These are phyloP conservation scores for Chrysomela aeneicollis DNA, from an alignment of 2,888 invertebrate species.

Conservation along the genomic window DNA sequence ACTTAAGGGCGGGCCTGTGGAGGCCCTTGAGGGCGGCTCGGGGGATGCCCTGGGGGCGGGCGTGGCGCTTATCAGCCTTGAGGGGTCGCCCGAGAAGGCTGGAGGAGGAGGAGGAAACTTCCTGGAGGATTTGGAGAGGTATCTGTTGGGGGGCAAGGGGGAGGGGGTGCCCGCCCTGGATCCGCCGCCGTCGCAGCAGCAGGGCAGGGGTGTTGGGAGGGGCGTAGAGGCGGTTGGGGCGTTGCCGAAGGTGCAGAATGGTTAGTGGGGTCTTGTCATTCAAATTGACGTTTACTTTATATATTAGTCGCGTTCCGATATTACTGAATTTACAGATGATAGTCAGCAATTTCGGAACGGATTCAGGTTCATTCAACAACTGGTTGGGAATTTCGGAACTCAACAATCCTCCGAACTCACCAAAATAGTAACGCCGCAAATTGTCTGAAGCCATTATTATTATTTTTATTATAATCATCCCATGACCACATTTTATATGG, in stretches of 20 bases:
- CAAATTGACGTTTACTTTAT: too few species aligned
- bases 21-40: conserved; percentile 26
- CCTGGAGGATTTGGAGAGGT: conserved; percentile 72
- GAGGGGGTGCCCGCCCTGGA: conserved; percentile 60
- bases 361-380: too few species aligned
- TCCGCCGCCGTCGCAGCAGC: conserved; percentile 63
- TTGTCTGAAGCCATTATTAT: too few species aligned
- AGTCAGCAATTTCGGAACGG: too few species aligned
- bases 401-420: too few species aligned
- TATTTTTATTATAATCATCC: too few species aligned
- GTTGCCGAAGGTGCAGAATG: conserved; percentile 59
- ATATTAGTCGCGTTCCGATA: too few species aligned
- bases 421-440: too few species aligned
- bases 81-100: conserved; percentile 40
- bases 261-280: too few species aligned
- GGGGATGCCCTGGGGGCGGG: conserved; percentile 37
- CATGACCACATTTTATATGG: too few species aligned
- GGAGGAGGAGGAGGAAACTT: conserved; percentile 60
- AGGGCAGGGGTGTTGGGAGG: conserved; percentile 31
- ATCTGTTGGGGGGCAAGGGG: conserved; percentile 56
- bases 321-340: too few species aligned
- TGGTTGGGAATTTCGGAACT: too few species aligned
- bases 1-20: conserved; percentile 39
- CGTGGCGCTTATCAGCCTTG: conserved; percentile 40
- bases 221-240: conserved; percentile 29